phyloP scores from a whole-genome alignment of 2,797 vertebrate genomes.

The Pygocentrus nattereri region DNA sequence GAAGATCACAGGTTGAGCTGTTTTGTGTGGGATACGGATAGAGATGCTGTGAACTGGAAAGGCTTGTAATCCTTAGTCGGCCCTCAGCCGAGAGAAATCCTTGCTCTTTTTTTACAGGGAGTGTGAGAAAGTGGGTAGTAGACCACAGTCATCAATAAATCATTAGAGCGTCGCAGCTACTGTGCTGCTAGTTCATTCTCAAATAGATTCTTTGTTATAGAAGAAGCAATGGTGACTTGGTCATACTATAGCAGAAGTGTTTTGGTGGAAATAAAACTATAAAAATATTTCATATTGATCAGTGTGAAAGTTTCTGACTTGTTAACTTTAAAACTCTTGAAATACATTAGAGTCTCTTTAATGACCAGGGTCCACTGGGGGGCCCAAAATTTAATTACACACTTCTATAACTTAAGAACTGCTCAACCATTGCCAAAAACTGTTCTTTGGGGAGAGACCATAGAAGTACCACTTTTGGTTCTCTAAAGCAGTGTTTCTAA shows the following conservation, averaged over 20 bases:
- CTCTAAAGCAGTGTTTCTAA: not conserved
- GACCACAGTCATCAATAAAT: constrained; percentile 52
- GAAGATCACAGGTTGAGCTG: constrained; percentile 29
- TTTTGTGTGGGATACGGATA: constrained; percentile 23
- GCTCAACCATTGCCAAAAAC: too few relatives aligned
- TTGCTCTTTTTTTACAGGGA: constrained; percentile 25
- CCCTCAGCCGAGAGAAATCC: constrained; percentile 27
- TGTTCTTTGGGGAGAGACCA: not conserved
- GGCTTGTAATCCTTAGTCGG: constrained; percentile 28
- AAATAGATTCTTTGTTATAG: constrained; percentile 26
- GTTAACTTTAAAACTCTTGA: not conserved
- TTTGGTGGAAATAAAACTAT: not conserved
- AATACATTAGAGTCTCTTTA: too few relatives aligned
- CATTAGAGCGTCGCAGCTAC: constrained; percentile 37
- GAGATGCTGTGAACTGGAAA: constrained; percentile 41
- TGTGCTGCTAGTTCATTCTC: constrained; percentile 36
- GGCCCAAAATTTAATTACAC: too few relatives aligned
- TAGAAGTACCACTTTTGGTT: not conserved
- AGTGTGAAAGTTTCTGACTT: not conserved
- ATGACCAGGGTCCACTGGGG: too few relatives aligned
- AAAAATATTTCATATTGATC: not conserved
- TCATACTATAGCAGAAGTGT: not conserved
- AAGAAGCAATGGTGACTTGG: constrained; percentile 6
- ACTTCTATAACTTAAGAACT: too few relatives aligned
- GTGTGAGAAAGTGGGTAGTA: constrained; percentile 53